These are phyloP conservation scores for Paramormyrops hopkinsi DNA, from an alignment of 2,797 vertebrate genomes.

Conservation along the genomic window DNA sequence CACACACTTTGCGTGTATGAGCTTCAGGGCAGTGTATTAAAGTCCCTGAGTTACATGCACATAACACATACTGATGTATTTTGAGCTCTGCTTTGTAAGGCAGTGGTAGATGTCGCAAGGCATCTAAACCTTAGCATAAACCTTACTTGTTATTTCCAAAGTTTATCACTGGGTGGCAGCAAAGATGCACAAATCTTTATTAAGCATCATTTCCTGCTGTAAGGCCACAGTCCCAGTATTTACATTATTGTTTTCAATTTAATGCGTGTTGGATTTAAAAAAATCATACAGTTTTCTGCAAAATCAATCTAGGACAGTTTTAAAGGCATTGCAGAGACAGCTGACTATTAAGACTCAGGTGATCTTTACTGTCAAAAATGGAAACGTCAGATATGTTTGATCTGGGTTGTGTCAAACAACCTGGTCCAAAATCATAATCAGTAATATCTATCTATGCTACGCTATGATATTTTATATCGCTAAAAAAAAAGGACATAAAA, in stretches of 20 bases:
- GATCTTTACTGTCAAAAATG: neutral
- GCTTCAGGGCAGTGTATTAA: neutral
- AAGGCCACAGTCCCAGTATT: neutral
- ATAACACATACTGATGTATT: neutral
- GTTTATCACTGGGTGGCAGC: neutral
- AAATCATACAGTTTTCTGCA: neutral
- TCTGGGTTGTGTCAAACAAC: neutral
- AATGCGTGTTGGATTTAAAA: neutral
- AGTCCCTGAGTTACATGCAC: slow-evolving; percentile 8
- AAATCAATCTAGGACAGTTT: neutral
- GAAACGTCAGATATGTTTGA: neutral
- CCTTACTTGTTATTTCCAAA: neutral
- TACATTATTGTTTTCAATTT: neutral
- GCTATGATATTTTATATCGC: neutral
- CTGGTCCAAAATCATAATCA: neutral
- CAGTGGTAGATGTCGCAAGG: neutral
- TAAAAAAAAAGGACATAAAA: neutral
- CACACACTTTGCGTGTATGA: neutral
- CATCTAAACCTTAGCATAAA: neutral
- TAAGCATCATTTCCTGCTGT: neutral
- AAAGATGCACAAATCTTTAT: neutral
- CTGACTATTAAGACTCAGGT: neutral
- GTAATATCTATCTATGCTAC: neutral
- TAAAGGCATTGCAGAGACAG: neutral
- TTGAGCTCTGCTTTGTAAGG: neutral